Conservation (phyloP, 2,113 vertebrate species). For the Heloderma charlesbogerti region DNA sequence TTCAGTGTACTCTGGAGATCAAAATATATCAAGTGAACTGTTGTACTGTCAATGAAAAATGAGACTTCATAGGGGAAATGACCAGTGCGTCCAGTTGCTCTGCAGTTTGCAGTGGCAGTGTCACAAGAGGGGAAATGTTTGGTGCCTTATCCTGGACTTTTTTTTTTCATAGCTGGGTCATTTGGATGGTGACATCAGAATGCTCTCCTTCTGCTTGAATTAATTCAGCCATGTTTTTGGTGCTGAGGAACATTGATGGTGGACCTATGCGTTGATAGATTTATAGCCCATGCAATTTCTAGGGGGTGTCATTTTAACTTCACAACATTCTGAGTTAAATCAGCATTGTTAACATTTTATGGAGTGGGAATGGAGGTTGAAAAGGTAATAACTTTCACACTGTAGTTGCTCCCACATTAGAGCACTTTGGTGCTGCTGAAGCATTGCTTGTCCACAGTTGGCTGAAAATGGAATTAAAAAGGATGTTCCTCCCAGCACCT, state of each 20-base stretch:
- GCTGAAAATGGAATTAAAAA: not conserved
- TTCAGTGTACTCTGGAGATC: slow-evolving; percentile 41
- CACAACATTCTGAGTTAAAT: not conserved
- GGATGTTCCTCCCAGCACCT: not conserved
- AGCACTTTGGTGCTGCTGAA: not conserved
- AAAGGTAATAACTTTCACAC: not conserved
- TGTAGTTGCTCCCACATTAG: not conserved
- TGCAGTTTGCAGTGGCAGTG: not conserved
- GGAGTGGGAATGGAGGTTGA: not conserved
- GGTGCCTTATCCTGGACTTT: not conserved
- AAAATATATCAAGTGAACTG: slow-evolving; percentile 37
- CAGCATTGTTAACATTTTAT: not conserved
- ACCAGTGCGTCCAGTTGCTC: not conserved
- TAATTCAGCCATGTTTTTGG: not conserved
- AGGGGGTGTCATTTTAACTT: not conserved
- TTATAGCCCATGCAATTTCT: not conserved
- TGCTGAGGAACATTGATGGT: not conserved
- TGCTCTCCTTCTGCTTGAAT: not conserved
- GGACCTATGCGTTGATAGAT: not conserved
- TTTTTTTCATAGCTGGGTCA: not conserved
- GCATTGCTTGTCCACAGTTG: not conserved
- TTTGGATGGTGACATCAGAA: not conserved
- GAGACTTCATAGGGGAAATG: not conserved
- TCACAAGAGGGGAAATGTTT: not conserved
- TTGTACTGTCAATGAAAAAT: not conserved